Base-by-base conservation (phyloP, 1,140 invertebrate species). In the Heliconius himera region DNA sequence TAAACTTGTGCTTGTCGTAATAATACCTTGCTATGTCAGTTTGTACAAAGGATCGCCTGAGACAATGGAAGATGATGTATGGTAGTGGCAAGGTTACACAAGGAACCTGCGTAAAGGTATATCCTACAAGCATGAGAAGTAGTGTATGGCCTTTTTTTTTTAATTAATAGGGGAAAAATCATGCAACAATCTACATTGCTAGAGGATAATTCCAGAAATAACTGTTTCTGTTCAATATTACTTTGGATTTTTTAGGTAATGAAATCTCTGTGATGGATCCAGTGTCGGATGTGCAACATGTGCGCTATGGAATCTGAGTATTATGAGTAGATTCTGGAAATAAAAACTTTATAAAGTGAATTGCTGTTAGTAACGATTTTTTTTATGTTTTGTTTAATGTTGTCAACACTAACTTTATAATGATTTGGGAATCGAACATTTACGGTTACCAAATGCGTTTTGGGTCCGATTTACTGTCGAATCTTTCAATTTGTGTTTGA, bases 401-500 rank as follows among this genome's bases (percentile, higher is more conserved):
- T 93, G 89, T 91, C 87, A 85, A 83, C 92, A 93, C 92, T 93
- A 94, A 93, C 91, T 91, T 90, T 81, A 85, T 90, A 87, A 89
- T 88, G 87, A 87, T 90, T 90, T 90, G 87, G 91, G 84, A 91
- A 89, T 89, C 87, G 86, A 85, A 87, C 81, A 87, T 87, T 87
- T 77, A 82, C 82, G 85, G 84, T 93, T 90, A 88, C 89, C 86
- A 80, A 90, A 88, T 86, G 85, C 85, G 86, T 91, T 20, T 92
- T 90, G 90, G 89, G 85, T 89, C 91, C 87, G 91, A 88, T 91
- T 89, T 92, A 91, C 84, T 91, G 86, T 93, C 88, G 85, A 88
- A 85, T 94, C 91, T 91, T 94, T 91, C 92, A 92, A 92, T 94
- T 94, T 94, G 93, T 93, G 93, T 94, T 94, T 94, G 83, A 90